These are phyloP conservation scores for Maniola jurtina DNA, from an alignment of 1,140 invertebrate species.

Conservation along the genomic window DNA sequence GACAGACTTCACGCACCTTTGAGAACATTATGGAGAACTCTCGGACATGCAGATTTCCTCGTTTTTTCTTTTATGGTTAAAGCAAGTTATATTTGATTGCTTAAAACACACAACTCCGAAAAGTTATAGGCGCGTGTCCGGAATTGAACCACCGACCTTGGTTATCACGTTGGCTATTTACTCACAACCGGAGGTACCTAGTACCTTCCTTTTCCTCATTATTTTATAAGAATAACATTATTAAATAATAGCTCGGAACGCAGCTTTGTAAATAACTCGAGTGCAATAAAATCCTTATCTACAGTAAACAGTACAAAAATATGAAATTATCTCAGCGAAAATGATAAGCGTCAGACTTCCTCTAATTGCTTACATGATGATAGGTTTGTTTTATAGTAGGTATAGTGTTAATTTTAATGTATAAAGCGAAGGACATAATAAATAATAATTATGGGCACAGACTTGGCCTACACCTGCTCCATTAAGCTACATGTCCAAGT, in stretches of 20 bases:
- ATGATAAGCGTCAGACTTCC: constrained; percentile 21
- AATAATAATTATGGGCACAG: not conserved
- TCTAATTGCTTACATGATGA: constrained; percentile 14
- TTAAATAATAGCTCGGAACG: not conserved
- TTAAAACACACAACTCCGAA: too few species aligned
- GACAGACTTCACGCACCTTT: too few species aligned
- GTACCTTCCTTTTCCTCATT: constrained; percentile 14
- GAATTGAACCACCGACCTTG: too few species aligned
- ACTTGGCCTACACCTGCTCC: constrained; percentile 3
- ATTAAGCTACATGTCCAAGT: not conserved
- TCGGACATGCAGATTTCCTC: too few species aligned
- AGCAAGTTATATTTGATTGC: too few species aligned
- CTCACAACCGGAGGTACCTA: not conserved
- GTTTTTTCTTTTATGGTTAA: too few species aligned
- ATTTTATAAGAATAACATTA: constrained; percentile 8
- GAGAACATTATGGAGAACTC: too few species aligned
- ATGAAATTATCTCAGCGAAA: constrained; percentile 21
- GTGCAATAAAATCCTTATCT: constrained; percentile 8
- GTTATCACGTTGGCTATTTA: too few species aligned
- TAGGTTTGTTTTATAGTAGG: constrained; percentile 3
- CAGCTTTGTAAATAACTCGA: constrained; percentile 1
- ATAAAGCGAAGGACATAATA: not conserved
- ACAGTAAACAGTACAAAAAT: constrained; percentile 23
- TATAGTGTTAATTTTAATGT: not conserved
- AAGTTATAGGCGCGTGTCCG: too few species aligned